Evolutionary conservation across 1,140 invertebrate species (phyloP).

Genomic region (Habropoda laboriosa): DNA sequence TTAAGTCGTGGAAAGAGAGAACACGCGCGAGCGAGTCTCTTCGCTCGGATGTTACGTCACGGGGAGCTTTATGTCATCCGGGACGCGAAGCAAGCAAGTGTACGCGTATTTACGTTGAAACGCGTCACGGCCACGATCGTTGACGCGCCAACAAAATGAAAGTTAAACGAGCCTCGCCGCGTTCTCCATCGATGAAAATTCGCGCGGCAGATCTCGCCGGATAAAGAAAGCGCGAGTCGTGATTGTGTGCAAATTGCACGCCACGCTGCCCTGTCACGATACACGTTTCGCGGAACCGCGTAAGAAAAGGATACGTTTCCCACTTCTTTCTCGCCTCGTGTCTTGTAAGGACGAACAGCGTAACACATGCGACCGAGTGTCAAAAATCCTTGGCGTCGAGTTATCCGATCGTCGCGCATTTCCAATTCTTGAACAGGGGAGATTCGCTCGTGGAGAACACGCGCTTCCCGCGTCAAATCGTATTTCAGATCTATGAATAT

Average conservation of each 20-base stretch:
- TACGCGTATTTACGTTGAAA: no score
- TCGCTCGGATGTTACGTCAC: neutral
- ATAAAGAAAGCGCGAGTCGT: slow-evolving; percentile 42
- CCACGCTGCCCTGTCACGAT: neutral
- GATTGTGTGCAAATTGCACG: slow-evolving; percentile 58
- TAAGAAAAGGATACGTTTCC: neutral
- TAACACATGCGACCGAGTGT: no score
- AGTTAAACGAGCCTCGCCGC: neutral
- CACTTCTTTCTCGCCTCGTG: neutral
- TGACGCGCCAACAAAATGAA: neutral
- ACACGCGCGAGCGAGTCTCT: neutral
- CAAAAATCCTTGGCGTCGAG: neutral
- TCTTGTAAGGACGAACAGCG: no score
- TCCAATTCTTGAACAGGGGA: neutral
- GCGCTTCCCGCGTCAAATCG: neutral
- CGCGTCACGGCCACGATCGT: neutral
- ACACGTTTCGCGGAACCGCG: neutral
- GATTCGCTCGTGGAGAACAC: no score
- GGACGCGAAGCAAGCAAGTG: neutral
- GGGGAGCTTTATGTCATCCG: slow-evolving; percentile 10
- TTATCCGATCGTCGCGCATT: neutral
- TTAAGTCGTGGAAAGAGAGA: slow-evolving; percentile 23
- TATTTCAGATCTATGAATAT: neutral
- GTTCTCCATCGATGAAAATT: slow-evolving; percentile 16
- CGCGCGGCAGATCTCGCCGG: slow-evolving; percentile 23